Conservation (phyloP, 2,113 vertebrate species). For the Rhizomys pruinosus region DNA sequence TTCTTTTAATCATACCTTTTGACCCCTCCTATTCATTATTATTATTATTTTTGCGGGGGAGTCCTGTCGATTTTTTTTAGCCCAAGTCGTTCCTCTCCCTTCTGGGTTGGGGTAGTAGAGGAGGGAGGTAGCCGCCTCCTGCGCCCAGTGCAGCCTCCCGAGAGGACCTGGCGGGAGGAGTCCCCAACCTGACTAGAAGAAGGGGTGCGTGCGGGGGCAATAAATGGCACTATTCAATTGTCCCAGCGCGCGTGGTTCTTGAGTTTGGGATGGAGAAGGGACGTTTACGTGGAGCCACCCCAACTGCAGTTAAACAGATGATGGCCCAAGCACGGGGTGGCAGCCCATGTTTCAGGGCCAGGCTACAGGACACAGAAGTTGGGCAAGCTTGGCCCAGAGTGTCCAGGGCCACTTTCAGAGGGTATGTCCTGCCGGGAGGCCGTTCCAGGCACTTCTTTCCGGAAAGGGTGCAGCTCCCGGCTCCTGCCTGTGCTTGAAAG, state of each 20-base stretch:
- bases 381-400: no score
- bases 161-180: background rate
- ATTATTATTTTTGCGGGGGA: background rate
- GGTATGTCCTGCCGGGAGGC: background rate
- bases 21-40: background rate
- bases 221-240: slow-evolving; percentile 74
- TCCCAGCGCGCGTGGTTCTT: slow-evolving; percentile 67
- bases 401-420: background rate
- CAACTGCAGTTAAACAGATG: background rate
- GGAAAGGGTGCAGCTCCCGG: background rate
- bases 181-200: slow-evolving; percentile 57
- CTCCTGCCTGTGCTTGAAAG: background rate
- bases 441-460: background rate
- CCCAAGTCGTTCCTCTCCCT: background rate
- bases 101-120: background rate
- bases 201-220: slow-evolving; percentile 53
- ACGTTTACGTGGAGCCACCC: background rate
- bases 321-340: background rate
- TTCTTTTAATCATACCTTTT: slow-evolving; percentile 47
- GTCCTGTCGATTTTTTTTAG: background rate
- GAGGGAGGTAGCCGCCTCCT: background rate
- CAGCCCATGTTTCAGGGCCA: no score
- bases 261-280: background rate
- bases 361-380: no score
- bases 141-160: background rate